Percentiles rank a stretch among this genome's conserved stretches.
phyloP scores from a whole-genome alignment of 2,888 invertebrate species.

The Cerastoderma edule region DNA sequence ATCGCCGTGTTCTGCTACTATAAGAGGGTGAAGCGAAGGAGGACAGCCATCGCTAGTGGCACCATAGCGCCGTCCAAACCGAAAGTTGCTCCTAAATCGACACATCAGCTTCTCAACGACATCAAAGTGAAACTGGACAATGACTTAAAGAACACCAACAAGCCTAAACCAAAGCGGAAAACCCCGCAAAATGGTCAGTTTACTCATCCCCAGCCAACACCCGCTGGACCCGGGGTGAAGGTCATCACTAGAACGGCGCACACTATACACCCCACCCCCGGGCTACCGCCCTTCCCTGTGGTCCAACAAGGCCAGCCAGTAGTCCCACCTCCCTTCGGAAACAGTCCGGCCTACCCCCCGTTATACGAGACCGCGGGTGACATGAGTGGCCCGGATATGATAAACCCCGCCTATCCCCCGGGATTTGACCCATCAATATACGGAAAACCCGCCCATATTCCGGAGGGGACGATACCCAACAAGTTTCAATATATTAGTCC shows the following conservation, averaged over 20 bases:
- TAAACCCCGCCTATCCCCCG: conserved; percentile 16
- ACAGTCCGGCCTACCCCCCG: neutral
- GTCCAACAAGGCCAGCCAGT: neutral
- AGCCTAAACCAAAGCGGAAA: conserved; percentile 12
- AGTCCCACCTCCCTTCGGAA: neutral
- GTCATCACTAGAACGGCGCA: conserved; percentile 6
- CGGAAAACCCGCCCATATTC: neutral
- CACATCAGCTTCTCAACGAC: conserved; percentile 16
- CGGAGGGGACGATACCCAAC: conserved; percentile 7
- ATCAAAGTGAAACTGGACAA: neutral
- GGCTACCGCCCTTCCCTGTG: neutral
- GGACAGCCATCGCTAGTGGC: conserved; percentile 6
- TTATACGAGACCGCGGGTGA: neutral
- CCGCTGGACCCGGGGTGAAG: conserved; percentile 18
- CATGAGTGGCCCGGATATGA: no score
- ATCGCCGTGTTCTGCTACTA: neutral
- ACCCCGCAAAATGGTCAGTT: neutral
- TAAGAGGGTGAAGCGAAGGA: neutral
- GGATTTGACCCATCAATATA: conserved; percentile 14
- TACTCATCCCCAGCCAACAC: neutral
- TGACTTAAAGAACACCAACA: conserved; percentile 4
- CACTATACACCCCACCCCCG: neutral
- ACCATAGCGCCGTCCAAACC: neutral
- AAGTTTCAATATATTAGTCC: conserved; percentile 1
- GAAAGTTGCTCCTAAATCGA: neutral